A percentile compares a stretch with the other conserved stretches of the same genome.
Evolutionary conservation across 2,113 vertebrate genomes (phyloP).

Genomic region (Paradoxurus hermaphroditus): DNA sequence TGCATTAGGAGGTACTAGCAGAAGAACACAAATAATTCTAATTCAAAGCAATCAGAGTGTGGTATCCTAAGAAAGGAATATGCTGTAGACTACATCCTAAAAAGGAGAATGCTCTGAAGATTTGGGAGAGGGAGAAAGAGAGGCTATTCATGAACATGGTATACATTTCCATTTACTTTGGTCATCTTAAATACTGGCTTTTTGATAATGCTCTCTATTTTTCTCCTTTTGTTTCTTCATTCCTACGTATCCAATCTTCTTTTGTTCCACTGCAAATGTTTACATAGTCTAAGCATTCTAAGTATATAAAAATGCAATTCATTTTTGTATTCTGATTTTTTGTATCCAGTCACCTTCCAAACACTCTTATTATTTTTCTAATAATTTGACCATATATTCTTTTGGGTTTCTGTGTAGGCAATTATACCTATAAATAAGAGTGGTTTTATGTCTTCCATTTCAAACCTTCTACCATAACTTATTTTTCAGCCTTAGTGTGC

Average conservation of each 20-base stretch:
- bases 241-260: background rate
- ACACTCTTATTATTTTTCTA: background rate
- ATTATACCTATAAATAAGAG: background rate
- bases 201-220: background rate
- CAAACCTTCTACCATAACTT: background rate
- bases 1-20: background rate
- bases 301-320: background rate
- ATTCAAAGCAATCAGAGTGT: background rate
- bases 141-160: background rate
- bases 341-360: background rate
- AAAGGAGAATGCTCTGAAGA: background rate
- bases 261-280: background rate
- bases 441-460: background rate
- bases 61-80: background rate
- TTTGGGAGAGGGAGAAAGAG: background rate
- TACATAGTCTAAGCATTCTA: background rate
- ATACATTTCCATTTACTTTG: background rate
- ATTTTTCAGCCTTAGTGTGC: background rate
- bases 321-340: conserved; percentile 15
- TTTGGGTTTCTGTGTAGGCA: background rate
- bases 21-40: background rate
- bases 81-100: background rate
- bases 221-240: background rate
- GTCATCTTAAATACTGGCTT: background rate
- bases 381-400: background rate